These are phyloP conservation scores for Nycticebus coucang DNA, from an alignment of 2,113 vertebrate species.

Conservation along the genomic window DNA sequence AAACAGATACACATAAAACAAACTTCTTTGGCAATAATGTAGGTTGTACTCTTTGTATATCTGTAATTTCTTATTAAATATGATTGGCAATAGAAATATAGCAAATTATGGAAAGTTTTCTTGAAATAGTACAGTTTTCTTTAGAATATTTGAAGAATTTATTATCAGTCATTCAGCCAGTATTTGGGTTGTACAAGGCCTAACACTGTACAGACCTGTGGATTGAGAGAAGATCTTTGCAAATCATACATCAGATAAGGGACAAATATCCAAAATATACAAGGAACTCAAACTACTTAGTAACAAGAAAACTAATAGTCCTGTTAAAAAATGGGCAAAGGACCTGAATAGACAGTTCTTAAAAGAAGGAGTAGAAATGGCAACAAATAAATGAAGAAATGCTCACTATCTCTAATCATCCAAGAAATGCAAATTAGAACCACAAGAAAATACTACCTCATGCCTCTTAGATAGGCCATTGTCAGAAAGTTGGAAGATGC, in stretches of 20 bases:
- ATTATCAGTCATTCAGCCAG: not conserved
- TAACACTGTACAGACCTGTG: not conserved
- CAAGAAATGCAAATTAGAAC: not conserved
- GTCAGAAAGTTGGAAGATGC: not conserved
- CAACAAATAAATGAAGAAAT: not conserved
- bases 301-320: not conserved
- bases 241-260: not conserved
- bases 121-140: not conserved
- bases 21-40: not conserved
- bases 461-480: not conserved
- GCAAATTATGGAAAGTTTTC: not conserved
- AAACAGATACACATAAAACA: not conserved
- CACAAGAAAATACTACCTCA: not conserved
- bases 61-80: not conserved
- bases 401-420: not conserved
- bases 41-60: not conserved
- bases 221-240: not conserved
- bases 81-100: not conserved
- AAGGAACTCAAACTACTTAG: not conserved
- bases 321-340: not conserved
- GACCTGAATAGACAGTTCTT: not conserved
- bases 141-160: constrained; percentile 32
- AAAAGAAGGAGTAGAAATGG: not conserved
- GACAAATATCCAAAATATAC: not conserved
- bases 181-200: not conserved